Conservation (phyloP, 1,140 invertebrate genomes). For the Ptiloglossa arizonensis region DNA sequence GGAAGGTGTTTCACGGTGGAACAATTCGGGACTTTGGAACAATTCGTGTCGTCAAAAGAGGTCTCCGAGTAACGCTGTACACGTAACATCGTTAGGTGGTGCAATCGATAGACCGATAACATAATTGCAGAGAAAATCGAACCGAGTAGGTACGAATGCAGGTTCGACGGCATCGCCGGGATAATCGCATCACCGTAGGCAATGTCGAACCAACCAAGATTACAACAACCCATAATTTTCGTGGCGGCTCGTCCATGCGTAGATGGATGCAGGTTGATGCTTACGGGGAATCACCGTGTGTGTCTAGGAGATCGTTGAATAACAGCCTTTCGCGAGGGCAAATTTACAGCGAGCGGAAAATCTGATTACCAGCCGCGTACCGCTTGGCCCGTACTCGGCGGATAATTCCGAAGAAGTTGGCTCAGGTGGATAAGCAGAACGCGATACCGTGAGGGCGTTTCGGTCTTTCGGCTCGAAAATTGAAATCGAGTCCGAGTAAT, state of each 20-base stretch:
- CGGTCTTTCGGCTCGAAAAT: too few relatives aligned
- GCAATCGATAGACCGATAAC: constrained; percentile 18
- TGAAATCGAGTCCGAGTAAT: too few relatives aligned
- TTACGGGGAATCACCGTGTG: neutral
- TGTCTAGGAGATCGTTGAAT: neutral
- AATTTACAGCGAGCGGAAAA: neutral
- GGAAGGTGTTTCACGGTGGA: too few relatives aligned
- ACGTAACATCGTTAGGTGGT: constrained; percentile 1
- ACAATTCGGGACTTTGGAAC: too few relatives aligned
- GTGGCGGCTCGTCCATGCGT: constrained; percentile 11
- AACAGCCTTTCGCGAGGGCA: neutral
- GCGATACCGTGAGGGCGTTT: too few relatives aligned
- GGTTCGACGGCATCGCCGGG: constrained; percentile 24
- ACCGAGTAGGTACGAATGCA: neutral
- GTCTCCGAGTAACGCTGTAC: too few relatives aligned
- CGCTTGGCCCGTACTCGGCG: neutral
- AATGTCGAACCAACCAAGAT: constrained; percentile 42
- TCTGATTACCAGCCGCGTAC: neutral
- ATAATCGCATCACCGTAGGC: constrained; percentile 54
- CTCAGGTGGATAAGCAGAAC: neutral
- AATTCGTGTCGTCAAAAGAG: too few relatives aligned
- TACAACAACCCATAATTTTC: constrained; percentile 56
- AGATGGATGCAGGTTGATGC: neutral
- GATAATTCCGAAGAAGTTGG: neutral
- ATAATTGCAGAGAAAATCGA: constrained; percentile 47